A percentile compares a stretch with the other conserved stretches of the same genome.
Evolutionary conservation across 2,113 vertebrate genomes (phyloP).

Genomic region (Sorex fumeus): DNA sequence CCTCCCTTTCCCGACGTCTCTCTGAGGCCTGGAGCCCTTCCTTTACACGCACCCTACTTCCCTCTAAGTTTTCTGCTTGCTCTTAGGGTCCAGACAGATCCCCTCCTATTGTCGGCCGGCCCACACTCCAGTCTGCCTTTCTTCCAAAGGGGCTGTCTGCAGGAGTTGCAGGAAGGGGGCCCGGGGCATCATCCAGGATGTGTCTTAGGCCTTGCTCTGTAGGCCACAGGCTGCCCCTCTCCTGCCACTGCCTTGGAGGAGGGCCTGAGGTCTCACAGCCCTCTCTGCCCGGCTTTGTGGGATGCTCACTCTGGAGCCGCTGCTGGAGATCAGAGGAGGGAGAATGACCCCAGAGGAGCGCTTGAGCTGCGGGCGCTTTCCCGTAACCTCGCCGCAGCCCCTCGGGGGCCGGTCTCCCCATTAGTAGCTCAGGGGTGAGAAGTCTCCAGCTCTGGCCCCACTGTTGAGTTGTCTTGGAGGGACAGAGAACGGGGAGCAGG

Average conservation of each 20-base stretch:
- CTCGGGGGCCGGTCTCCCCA: not conserved
- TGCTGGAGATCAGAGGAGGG: not conserved
- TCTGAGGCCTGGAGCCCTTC: not conserved
- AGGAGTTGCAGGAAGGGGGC: not conserved
- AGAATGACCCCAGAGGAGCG: not conserved
- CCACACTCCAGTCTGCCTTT: not conserved
- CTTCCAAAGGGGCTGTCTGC: not conserved
- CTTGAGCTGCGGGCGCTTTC: not conserved
- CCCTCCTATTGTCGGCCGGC: not conserved
- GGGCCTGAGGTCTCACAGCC: not conserved
- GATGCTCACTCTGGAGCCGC: not conserved
- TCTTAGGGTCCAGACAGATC: conserved; percentile 16
- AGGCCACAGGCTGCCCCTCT: not conserved
- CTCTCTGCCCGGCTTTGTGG: not conserved
- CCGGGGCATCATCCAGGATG: not conserved
- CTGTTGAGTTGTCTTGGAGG: conserved; percentile 90
- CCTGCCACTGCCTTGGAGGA: not conserved
- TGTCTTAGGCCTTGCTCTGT: not conserved
- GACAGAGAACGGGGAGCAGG: conserved; percentile 61
- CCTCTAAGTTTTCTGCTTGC: conserved; percentile 14
- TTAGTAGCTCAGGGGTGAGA: conserved; percentile 16
- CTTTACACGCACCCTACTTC: conserved; percentile 30
- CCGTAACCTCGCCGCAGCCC: not conserved
- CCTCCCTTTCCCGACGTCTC: not conserved
- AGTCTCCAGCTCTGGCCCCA: conserved; percentile 85